Conservation (phyloP, 2,113 vertebrate genomes). For the Channa maculata region DNA sequence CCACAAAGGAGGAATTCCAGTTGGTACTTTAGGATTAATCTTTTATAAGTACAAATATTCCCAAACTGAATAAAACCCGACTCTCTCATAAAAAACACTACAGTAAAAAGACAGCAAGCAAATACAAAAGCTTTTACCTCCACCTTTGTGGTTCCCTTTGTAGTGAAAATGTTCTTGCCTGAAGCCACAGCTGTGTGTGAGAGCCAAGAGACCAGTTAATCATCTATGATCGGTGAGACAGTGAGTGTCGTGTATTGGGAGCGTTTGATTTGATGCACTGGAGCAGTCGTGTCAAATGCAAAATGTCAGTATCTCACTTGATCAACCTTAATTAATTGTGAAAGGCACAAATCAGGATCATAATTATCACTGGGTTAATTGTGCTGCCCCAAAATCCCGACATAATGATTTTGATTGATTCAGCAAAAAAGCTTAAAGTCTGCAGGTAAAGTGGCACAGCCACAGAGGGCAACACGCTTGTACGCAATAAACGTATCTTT, state of each 20-base stretch:
- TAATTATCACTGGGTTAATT: slow-evolving; percentile 54
- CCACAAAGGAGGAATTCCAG: no score
- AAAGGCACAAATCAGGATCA: slow-evolving; percentile 44
- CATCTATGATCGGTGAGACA: slow-evolving; percentile 48
- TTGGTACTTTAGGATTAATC: no score
- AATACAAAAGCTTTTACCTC: background rate
- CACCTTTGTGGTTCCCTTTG: slow-evolving; percentile 4
- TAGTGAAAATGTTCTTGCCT: slow-evolving; percentile 25
- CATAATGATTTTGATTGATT: background rate
- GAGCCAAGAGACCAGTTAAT: slow-evolving; percentile 55
- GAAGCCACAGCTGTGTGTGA: slow-evolving; percentile 23
- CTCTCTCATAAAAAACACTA: background rate
- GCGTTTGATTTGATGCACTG: slow-evolving; percentile 46
- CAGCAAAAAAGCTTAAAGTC: background rate
- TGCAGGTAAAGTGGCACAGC: slow-evolving; percentile 6
- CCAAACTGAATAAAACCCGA: background rate
- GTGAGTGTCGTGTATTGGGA: slow-evolving; percentile 42
- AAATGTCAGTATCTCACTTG: slow-evolving; percentile 53
- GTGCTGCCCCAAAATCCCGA: background rate
- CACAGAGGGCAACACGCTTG: background rate
- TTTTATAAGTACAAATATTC: no score
- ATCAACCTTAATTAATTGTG: slow-evolving; percentile 61
- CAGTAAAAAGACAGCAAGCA: background rate
- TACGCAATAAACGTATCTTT: no score
- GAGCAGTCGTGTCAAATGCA: slow-evolving; percentile 28